These are phyloP conservation scores for Micropterix aruncella DNA, from an alignment of 2,888 invertebrate species.

Conservation along the genomic window DNA sequence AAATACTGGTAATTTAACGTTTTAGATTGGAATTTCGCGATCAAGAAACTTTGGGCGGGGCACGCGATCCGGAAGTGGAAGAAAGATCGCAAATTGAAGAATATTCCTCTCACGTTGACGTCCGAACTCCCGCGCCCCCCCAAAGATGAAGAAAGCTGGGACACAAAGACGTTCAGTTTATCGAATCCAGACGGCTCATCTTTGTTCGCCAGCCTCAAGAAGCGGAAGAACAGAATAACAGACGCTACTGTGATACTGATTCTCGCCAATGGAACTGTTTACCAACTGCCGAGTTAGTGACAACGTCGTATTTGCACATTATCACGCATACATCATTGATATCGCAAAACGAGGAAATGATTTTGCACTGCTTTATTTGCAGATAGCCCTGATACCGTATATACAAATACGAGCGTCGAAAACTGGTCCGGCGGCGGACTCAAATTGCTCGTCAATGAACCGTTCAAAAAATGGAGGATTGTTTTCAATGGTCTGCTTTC, in stretches of 20 bases:
- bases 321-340: no score
- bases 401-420: slow-evolving; percentile 24
- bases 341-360: not conserved
- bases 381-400: slow-evolving; percentile 40
- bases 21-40: slow-evolving; percentile 36
- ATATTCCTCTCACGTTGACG: slow-evolving; percentile 13
- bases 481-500: slow-evolving; percentile 55
- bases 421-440: slow-evolving; percentile 46
- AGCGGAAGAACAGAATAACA: slow-evolving; percentile 30
- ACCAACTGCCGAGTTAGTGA: slow-evolving; percentile 14
- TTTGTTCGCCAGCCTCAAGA: slow-evolving; percentile 36
- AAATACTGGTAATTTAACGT: no score
- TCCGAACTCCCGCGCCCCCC: slow-evolving; percentile 19
- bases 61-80: slow-evolving; percentile 28
- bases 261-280: slow-evolving; percentile 24
- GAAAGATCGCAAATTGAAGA: slow-evolving; percentile 13
- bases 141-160: slow-evolving; percentile 21
- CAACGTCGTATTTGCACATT: no score
- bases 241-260: slow-evolving; percentile 42
- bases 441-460: slow-evolving; percentile 45
- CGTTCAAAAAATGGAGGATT: slow-evolving; percentile 45
- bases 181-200: slow-evolving; percentile 40
- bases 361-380: no score
- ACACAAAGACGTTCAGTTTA: slow-evolving; percentile 33
- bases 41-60: slow-evolving; percentile 28